Conservation (phyloP, 1,140 invertebrate species). For the Lepidurus packardi region DNA sequence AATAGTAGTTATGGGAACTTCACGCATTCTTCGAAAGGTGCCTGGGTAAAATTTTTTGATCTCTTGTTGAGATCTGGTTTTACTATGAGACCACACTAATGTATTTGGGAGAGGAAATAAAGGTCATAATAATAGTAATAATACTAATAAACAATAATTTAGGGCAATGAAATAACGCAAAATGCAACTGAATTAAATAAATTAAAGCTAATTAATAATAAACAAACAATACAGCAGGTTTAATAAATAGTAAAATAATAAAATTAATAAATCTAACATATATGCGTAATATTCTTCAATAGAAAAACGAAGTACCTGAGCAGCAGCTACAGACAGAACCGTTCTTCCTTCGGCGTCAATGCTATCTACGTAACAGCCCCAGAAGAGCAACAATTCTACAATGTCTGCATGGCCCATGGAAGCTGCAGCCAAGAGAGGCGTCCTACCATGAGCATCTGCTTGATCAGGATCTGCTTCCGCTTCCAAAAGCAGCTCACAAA, state of each 20-base stretch:
- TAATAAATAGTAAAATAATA: neutral
- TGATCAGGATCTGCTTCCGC: slow-evolving; percentile 82
- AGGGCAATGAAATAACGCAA: too few relatives aligned
- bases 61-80: too few relatives aligned
- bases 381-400: slow-evolving; percentile 72
- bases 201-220: too few relatives aligned
- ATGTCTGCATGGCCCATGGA: slow-evolving; percentile 78
- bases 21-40: too few relatives aligned
- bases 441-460: slow-evolving; percentile 67
- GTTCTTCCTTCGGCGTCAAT: slow-evolving; percentile 87
- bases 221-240: too few relatives aligned
- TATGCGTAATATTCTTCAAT: neutral
- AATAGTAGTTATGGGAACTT: too few relatives aligned
- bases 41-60: too few relatives aligned
- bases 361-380: slow-evolving; percentile 82
- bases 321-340: slow-evolving; percentile 54
- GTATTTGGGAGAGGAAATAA: too few relatives aligned
- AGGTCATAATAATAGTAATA: neutral
- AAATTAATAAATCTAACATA: neutral
- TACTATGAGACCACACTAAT: too few relatives aligned
- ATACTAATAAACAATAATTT: slow-evolving; percentile 12
- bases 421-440: slow-evolving; percentile 70
- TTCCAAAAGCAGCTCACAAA: slow-evolving; percentile 76
- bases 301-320: slow-evolving; percentile 38
- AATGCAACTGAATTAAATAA: too few relatives aligned